Evolutionary conservation across 2,888 invertebrate genomes (phyloP).

Genomic region (Drosophila multiciliata): DNA sequence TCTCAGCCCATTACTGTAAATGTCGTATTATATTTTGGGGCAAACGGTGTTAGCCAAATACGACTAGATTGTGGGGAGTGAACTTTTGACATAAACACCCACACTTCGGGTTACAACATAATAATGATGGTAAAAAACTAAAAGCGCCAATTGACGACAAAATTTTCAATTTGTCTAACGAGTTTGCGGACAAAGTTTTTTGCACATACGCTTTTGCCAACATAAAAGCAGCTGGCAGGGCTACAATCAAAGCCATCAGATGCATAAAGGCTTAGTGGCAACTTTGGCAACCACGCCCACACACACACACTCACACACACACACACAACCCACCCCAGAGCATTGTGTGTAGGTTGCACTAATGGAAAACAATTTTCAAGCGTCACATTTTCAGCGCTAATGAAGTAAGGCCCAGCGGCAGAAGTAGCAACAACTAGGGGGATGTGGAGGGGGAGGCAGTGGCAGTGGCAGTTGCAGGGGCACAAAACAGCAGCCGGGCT

Average conservation of each 20-base stretch:
- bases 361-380: conserved; percentile 72
- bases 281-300: conserved; percentile 39
- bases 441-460: not conserved
- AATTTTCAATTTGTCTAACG: conserved; percentile 78
- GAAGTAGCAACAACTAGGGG: conserved; percentile 1
- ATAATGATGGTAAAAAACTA: conserved; percentile 21
- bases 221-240: conserved; percentile 49
- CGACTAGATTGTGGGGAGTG: conserved; percentile 5
- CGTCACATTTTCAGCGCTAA: conserved; percentile 67
- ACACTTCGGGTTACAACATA: not conserved
- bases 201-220: conserved; percentile 40
- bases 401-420: conserved; percentile 58
- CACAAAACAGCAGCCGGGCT: conserved; percentile 33
- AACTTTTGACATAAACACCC: conserved; percentile 40
- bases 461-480: conserved; percentile 9
- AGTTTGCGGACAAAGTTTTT: conserved; percentile 65
- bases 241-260: conserved; percentile 76
- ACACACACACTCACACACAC: conserved; percentile 11
- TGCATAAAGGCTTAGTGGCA: conserved; percentile 75
- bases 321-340: not conserved
- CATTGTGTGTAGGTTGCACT: conserved; percentile 36
- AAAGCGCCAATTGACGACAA: conserved; percentile 75
- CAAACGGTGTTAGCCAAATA: conserved; percentile 22
- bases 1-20: conserved; percentile 35
- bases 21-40: conserved; percentile 41